Percentiles rank a stretch among this genome's conserved stretches.
These are phyloP conservation scores for Zoanthus gigantus DNA, from an alignment of 92 coral and sea anemone genomes.

Conservation along the genomic window DNA sequence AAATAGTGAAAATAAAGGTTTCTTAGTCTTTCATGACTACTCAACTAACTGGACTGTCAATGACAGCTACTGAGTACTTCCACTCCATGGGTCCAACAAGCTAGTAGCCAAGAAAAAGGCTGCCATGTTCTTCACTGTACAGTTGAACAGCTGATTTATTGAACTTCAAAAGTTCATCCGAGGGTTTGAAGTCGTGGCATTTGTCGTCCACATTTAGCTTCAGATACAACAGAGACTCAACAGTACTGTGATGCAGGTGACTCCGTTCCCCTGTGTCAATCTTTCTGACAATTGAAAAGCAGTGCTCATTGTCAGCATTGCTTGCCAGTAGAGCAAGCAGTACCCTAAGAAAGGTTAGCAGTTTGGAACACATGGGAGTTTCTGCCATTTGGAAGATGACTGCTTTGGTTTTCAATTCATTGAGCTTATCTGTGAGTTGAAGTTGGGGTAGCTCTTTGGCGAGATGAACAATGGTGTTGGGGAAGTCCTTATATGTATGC, in stretches of 20 bases:
- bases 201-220: constrained; percentile 27
- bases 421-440: constrained; percentile 37
- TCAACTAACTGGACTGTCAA: too few species aligned
- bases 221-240: constrained; percentile 14
- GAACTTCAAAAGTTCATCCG: not conserved
- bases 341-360: constrained; percentile 18
- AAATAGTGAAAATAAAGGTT: too few species aligned
- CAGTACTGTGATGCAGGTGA: constrained; percentile 28
- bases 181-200: constrained; percentile 29
- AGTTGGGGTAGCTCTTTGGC: constrained; percentile 49
- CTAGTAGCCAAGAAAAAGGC: not conserved
- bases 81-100: too few species aligned
- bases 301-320: not conserved
- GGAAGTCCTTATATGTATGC: constrained; percentile 41
- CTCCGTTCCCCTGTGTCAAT: constrained; percentile 25
- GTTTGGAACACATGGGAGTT: not conserved
- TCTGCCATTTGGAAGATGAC: constrained; percentile 34
- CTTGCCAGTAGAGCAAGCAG: constrained; percentile 17
- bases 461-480: constrained; percentile 26
- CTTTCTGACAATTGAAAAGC: constrained; percentile 20
- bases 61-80: too few species aligned
- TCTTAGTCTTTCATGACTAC: too few species aligned
- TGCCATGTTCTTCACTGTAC: constrained; percentile 31
- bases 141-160: constrained; percentile 28
- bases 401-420: constrained; percentile 40